phyloP scores from a whole-genome alignment of 1,140 invertebrate species.

The Anastrepha obliqua region DNA sequence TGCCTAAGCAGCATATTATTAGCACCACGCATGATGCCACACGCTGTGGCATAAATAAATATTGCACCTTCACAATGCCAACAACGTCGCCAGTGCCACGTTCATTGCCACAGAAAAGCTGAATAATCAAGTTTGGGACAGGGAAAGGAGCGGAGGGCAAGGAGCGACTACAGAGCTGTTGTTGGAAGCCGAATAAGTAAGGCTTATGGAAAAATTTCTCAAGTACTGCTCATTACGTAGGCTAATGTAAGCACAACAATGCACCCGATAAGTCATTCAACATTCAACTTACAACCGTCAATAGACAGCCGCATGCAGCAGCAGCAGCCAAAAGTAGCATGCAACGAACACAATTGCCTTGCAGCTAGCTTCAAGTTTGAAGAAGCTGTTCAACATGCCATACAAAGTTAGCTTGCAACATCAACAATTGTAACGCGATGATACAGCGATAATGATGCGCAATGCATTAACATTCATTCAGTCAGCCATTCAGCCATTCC shows the following conservation, averaged over 20 bases:
- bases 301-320: not conserved
- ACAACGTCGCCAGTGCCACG: conserved; percentile 2
- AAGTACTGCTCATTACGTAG: conserved; percentile 47
- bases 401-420: conserved; percentile 36
- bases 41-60: conserved; percentile 45
- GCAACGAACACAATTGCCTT: conserved; percentile 3
- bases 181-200: not conserved
- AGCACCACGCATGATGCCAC: conserved; percentile 40
- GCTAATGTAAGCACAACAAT: conserved; percentile 51
- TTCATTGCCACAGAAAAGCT: not conserved
- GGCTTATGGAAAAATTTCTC: conserved; percentile 39
- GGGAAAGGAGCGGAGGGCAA: not conserved
- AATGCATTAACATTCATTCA: conserved; percentile 35
- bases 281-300: conserved; percentile 29
- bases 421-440: conserved; percentile 49
- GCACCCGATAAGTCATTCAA: conserved; percentile 45
- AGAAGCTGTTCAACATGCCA: conserved; percentile 14
- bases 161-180: not conserved
- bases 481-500: not conserved
- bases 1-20: conserved; percentile 19
- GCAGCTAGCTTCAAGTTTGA: not conserved
- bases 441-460: conserved; percentile 21
- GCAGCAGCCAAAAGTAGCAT: not conserved
- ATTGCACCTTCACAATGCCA: conserved; percentile 20
- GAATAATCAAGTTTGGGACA: not conserved